phyloP scores from a whole-genome alignment of 2,797 vertebrate species.

The Coranthus polyacanthus region DNA sequence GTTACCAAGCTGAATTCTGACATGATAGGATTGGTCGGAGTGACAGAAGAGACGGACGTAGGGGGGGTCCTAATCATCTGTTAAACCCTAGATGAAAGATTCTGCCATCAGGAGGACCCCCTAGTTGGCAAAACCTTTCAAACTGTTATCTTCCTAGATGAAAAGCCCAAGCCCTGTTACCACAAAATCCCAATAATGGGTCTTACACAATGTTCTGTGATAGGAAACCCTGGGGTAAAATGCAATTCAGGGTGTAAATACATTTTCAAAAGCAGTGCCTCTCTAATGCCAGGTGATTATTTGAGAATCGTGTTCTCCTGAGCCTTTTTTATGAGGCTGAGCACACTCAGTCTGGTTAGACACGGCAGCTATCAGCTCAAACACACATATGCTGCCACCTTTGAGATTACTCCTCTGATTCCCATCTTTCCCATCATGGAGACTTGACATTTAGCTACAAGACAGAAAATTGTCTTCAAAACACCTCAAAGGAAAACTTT shows the following conservation, averaged over 20 bases:
- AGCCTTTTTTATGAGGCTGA: slow-evolving; percentile 56
- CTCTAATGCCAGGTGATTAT: slow-evolving; percentile 64
- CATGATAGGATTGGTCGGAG: slow-evolving; percentile 2
- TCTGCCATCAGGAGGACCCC: slow-evolving; percentile 7
- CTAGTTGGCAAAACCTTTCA: slow-evolving; percentile 26
- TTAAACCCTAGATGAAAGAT: slow-evolving; percentile 35
- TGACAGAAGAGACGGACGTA: slow-evolving; percentile 1
- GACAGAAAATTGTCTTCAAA: slow-evolving; percentile 76
- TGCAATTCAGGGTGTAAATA: slow-evolving; percentile 60
- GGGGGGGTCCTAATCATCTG: slow-evolving; percentile 15
- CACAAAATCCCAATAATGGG: slow-evolving; percentile 33
- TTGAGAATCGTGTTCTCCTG: slow-evolving; percentile 55
- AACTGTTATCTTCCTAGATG: slow-evolving; percentile 28
- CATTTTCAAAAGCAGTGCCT: slow-evolving; percentile 52
- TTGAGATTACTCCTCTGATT: slow-evolving; percentile 77
- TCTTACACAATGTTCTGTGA: slow-evolving; percentile 26
- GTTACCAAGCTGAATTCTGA: slow-evolving; percentile 7
- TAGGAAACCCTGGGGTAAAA: slow-evolving; percentile 48
- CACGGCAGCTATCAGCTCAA: slow-evolving; percentile 70
- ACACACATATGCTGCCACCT: slow-evolving; percentile 63
- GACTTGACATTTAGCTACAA: slow-evolving; percentile 82
- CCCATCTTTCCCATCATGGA: slow-evolving; percentile 68
- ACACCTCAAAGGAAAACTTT: slow-evolving; percentile 67
- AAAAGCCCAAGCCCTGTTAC: slow-evolving; percentile 45
- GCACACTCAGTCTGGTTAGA: slow-evolving; percentile 56